These are phyloP conservation scores for Amia ocellicauda DNA, from an alignment of 2,113 vertebrate genomes.

Conservation along the genomic window DNA sequence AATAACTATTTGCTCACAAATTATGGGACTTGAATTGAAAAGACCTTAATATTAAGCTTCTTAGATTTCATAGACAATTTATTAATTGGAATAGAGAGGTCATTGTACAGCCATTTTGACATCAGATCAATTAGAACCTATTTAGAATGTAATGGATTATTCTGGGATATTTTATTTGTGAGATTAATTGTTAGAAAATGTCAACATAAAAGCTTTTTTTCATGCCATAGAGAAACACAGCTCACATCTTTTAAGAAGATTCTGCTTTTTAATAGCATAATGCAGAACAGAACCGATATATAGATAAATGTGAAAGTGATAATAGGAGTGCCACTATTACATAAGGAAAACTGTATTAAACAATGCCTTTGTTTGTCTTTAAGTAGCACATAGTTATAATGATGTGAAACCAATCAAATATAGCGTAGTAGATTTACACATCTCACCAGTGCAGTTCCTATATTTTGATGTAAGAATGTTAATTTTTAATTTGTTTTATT, in stretches of 20 bases:
- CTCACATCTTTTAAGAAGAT: too few relatives aligned
- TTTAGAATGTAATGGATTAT: slow-evolving; percentile 88
- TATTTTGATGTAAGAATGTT: slow-evolving; percentile 11
- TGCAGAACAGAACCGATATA: too few relatives aligned
- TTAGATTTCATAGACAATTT: slow-evolving; percentile 98
- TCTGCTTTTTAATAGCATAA: too few relatives aligned
- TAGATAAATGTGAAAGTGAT: too few relatives aligned
- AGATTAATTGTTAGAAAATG: slow-evolving; percentile 60
- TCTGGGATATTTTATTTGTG: slow-evolving; percentile 58
- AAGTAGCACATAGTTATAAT: background rate
- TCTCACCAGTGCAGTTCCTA: background rate
- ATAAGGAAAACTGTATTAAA: slow-evolving; percentile 20
- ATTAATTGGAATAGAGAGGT: slow-evolving; percentile 98
- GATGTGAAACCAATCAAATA: slow-evolving; percentile 12
- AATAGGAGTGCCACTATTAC: slow-evolving; percentile 23
- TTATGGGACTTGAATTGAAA: slow-evolving; percentile 96
- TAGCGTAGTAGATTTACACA: slow-evolving; percentile 12
- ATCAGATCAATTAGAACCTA: slow-evolving; percentile 94
- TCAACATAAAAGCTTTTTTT: slow-evolving; percentile 44
- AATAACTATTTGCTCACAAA: slow-evolving; percentile 95
- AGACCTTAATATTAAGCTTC: slow-evolving; percentile 99
- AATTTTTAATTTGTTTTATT: slow-evolving; percentile 6
- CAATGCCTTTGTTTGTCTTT: slow-evolving; percentile 26
- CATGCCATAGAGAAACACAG: slow-evolving; percentile 17
- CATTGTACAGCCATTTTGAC: slow-evolving; percentile 97